Conservation (phyloP, 2,888 invertebrate species). For the Brachypalpus laphriformis region DNA sequence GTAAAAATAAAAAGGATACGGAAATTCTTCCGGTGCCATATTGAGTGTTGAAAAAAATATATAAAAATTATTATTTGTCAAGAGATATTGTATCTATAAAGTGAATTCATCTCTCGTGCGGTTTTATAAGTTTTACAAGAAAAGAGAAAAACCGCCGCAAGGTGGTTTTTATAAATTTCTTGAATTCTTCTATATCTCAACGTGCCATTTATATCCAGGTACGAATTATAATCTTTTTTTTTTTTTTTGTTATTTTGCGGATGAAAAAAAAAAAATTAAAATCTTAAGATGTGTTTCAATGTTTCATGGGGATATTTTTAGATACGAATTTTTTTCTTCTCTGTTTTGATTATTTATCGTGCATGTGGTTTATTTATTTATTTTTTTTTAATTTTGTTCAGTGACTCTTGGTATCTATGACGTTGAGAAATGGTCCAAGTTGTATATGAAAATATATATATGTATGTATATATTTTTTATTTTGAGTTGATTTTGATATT, state of each 20-base stretch:
- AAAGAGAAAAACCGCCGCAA: constrained; percentile 60
- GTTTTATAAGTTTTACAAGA: background rate
- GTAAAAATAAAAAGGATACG: constrained; percentile 47
- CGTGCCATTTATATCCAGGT: constrained; percentile 82
- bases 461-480: background rate
- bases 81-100: constrained; percentile 3
- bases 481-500: background rate
- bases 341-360: constrained; percentile 38
- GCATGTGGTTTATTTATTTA: constrained; percentile 28
- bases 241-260: constrained; percentile 17
- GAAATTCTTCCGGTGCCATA: constrained; percentile 67
- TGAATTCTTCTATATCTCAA: constrained; percentile 79
- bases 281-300: constrained; percentile 42
- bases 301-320: constrained; percentile 63
- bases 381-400: constrained; percentile 4
- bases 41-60: constrained; percentile 46
- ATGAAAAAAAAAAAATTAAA: constrained; percentile 3
- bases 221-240: constrained; percentile 49
- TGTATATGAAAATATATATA: background rate
- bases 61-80: background rate
- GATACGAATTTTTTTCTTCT: constrained; percentile 16
- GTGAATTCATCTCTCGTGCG: constrained; percentile 31
- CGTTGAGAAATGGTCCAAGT: constrained; percentile 17
- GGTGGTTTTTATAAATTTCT: constrained; percentile 74
- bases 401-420: constrained; percentile 30